phyloP scores from a whole-genome alignment of 2,113 vertebrate genomes.

The Cinclus cinclus region DNA sequence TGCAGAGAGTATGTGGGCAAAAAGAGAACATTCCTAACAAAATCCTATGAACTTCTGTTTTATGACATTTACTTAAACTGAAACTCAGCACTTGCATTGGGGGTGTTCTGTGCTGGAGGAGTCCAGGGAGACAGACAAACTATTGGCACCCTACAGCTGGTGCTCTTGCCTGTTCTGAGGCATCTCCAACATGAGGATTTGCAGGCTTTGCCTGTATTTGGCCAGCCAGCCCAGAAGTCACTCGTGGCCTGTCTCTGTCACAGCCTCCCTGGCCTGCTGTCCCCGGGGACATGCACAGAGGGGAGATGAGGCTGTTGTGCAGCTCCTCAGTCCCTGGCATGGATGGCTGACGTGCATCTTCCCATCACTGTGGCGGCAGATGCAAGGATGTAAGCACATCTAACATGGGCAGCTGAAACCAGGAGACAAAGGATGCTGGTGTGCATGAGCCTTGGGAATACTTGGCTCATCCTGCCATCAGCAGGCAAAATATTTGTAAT shows the following conservation, averaged over 20 bases:
- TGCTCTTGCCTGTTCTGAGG: fast-evolving
- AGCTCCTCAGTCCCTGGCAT: neutral
- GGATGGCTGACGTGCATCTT: neutral
- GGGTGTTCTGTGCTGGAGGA: neutral
- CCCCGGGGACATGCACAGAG: neutral
- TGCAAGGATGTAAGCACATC: constrained; percentile 18
- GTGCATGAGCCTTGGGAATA: constrained; percentile 65
- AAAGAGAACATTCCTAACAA: neutral
- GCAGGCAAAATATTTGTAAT: constrained; percentile 76
- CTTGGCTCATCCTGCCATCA: constrained; percentile 71
- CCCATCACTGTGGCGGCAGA: constrained; percentile 33
- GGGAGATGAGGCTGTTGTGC: neutral
- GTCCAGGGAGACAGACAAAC: fast-evolving
- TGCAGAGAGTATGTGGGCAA: neutral
- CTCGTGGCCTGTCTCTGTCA: neutral
- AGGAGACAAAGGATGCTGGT: constrained; percentile 58
- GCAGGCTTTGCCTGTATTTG: fast-evolving
- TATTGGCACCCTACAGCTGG: fast-evolving
- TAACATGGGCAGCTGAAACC: constrained; percentile 42
- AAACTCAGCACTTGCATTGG: neutral
- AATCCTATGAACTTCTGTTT: neutral
- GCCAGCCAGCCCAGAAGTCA: neutral
- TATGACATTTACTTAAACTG: neutral
- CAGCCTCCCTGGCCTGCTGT: neutral
- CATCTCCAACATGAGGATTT: fast-evolving